Base-by-base conservation (phyloP, 2,888 invertebrate genomes). In the Melanostoma scalare region DNA sequence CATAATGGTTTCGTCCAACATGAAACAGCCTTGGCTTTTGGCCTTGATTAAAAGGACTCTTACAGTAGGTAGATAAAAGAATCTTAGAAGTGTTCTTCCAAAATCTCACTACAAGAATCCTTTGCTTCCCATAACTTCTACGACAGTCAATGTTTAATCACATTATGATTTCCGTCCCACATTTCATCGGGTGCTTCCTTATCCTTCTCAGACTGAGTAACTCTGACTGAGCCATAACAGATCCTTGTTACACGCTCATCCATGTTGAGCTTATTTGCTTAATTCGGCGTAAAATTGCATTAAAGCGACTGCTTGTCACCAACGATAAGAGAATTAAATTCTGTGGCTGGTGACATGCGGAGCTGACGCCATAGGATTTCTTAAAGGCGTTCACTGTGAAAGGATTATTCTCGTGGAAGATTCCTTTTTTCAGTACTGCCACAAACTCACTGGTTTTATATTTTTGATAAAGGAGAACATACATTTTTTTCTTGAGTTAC, bases 251-350 rank as follows among this genome's bases (percentile, higher is more conserved):
- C 69, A 68, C 30, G 65, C 69, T 42, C 75, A 80, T 58, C 58
- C 63, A 46, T 79, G 74, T 53, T 35, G 8, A 69, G 75, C 63
- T 80, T 80, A 67, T 74, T 74, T 74, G 74, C 52, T 74, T 67
- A 74, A 74, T 74, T 74, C 74, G 58, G 74, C 44, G 67, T 67
- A 30, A 74, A 74, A 74, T 74, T 74, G 74, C 74, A 75, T 75
- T 75, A 75, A 75, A 75, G 20, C 67, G 52, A 58, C 74, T 67
- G 74, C 67, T 67, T 67, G 74, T 67, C 67, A 60, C 35, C 9
- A 35, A 44, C 20, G 67, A 75, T 75, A 75, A 75, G 74, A 67
- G 67, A 67, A 75, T 75, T 75, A 80, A 80, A 80, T 55, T 76
- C 65, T 76, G 58, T 10, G 67, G 46, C 36, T 61, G 3, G 48